Percentiles rank a stretch among this genome's conserved stretches.
Evolutionary conservation across 2,113 vertebrate genomes (phyloP).

Genomic region (Brachyhypopomus gauderio): DNA sequence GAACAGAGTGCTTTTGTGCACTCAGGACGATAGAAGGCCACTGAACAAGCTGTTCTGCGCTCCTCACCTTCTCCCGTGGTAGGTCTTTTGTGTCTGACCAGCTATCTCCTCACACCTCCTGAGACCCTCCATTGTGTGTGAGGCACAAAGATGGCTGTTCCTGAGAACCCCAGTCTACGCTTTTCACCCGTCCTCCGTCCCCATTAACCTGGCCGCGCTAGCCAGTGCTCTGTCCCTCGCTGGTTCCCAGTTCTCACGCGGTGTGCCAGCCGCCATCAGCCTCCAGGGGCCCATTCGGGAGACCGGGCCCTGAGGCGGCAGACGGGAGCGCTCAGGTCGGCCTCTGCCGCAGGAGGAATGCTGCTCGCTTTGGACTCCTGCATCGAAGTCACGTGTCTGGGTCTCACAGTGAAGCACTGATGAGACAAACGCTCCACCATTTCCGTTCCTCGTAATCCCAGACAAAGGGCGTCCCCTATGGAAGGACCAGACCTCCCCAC

Average conservation of each 20-base stretch:
- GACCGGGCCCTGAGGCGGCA: not conserved
- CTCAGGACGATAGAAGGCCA: not conserved
- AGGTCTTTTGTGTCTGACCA: conserved; percentile 46
- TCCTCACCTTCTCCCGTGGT: conserved; percentile 24
- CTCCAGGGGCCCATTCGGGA: not conserved
- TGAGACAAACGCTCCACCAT: too few species aligned
- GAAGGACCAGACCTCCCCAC: conserved; percentile 8
- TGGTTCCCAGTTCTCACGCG: conserved; percentile 23
- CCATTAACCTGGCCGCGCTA: conserved; percentile 1
- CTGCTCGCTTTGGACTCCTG: not conserved
- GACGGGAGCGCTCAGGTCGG: conserved; percentile 1
- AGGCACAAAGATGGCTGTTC: conserved; percentile 27
- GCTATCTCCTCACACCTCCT: conserved; percentile 25
- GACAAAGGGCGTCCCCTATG: too few species aligned
- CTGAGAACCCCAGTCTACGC: conserved; percentile 4
- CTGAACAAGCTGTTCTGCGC: conserved; percentile 13
- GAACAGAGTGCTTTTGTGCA: conserved; percentile 2
- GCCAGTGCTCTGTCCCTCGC: not conserved
- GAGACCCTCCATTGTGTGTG: conserved; percentile 17
- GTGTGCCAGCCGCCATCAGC: conserved; percentile 2
- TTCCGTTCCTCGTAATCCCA: too few species aligned
- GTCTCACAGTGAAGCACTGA: too few species aligned
- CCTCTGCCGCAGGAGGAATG: not conserved
- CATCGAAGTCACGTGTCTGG: not conserved
- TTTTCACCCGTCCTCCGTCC: not conserved